Percentiles rank a stretch among this genome's conserved stretches.
These are phyloP conservation scores for Coregonus suidteri DNA, from an alignment of 2,797 vertebrate genomes.

Conservation along the genomic window DNA sequence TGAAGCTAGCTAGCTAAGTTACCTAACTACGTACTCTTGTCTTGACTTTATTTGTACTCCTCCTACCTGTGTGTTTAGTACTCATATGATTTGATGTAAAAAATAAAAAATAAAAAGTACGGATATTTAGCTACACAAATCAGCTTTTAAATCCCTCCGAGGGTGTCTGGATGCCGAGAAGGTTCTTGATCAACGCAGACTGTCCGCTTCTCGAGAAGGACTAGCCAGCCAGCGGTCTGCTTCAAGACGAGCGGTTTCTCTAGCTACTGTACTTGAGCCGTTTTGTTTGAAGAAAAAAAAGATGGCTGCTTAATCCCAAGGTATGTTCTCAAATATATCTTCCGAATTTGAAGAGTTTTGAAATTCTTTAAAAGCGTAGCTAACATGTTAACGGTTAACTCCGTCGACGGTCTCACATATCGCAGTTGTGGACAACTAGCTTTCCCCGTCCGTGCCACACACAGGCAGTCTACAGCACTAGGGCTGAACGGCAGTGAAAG, in stretches of 20 bases:
- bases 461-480: slow-evolving; percentile 75
- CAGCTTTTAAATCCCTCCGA: slow-evolving; percentile 61
- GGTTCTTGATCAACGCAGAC: slow-evolving; percentile 43
- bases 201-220: slow-evolving; percentile 30
- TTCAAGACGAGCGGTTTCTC: slow-evolving; percentile 60
- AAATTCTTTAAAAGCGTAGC: slow-evolving; percentile 69
- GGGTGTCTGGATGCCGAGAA: slow-evolving; percentile 40
- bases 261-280: slow-evolving; percentile 61
- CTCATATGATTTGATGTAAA: neutral
- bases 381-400: slow-evolving; percentile 60
- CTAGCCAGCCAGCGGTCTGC: slow-evolving; percentile 54
- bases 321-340: slow-evolving; percentile 59
- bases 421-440: slow-evolving; percentile 48
- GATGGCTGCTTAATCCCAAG: slow-evolving; percentile 62
- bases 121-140: slow-evolving; percentile 33
- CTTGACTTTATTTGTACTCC: neutral
- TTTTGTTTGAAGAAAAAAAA: slow-evolving; percentile 27
- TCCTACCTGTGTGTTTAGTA: slow-evolving; percentile 38
- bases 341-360: slow-evolving; percentile 61
- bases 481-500: slow-evolving; percentile 81
- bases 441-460: slow-evolving; percentile 73
- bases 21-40: neutral
- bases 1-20: neutral
- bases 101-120: no score
- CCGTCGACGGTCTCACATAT: slow-evolving; percentile 67